These are phyloP conservation scores for Sipha maydis DNA, from an alignment of 2,888 invertebrate genomes.

Conservation along the genomic window DNA sequence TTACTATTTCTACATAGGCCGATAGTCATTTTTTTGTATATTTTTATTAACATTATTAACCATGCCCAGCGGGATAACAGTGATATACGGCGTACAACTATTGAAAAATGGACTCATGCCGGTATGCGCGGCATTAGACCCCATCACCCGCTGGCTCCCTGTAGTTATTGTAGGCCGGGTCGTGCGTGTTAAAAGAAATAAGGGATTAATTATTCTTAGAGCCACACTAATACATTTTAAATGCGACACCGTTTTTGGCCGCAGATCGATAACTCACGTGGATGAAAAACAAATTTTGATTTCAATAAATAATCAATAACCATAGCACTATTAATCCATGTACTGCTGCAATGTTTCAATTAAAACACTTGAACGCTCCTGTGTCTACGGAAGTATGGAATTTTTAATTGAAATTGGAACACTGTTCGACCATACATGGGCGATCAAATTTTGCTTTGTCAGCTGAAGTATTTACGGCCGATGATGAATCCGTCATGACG, in stretches of 20 bases:
- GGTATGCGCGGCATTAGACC: neutral
- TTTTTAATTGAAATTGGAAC: conserved; percentile 25
- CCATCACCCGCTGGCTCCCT: neutral
- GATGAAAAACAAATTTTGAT: neutral
- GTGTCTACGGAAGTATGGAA: neutral
- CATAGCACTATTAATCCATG: neutral
- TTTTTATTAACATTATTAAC: neutral
- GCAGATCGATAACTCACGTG: neutral
- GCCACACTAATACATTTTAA: too few relatives aligned
- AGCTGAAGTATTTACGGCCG: conserved; percentile 5
- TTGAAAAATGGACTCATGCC: neutral
- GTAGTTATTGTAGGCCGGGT: neutral
- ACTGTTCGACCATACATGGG: conserved; percentile 15
- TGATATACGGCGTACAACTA: neutral
- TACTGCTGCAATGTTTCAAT: neutral
- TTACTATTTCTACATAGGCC: neutral
- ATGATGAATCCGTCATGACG: conserved; percentile 47
- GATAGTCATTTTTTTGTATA: neutral
- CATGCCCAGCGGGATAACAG: neutral
- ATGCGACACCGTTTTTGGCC: neutral
- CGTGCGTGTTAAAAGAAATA: neutral
- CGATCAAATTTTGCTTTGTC: conserved; percentile 35
- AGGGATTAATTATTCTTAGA: neutral
- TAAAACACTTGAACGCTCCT: neutral
- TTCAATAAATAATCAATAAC: neutral